These are phyloP conservation scores for Sarcophilus harrisii DNA, from an alignment of 2,797 vertebrate genomes.

Conservation along the genomic window DNA sequence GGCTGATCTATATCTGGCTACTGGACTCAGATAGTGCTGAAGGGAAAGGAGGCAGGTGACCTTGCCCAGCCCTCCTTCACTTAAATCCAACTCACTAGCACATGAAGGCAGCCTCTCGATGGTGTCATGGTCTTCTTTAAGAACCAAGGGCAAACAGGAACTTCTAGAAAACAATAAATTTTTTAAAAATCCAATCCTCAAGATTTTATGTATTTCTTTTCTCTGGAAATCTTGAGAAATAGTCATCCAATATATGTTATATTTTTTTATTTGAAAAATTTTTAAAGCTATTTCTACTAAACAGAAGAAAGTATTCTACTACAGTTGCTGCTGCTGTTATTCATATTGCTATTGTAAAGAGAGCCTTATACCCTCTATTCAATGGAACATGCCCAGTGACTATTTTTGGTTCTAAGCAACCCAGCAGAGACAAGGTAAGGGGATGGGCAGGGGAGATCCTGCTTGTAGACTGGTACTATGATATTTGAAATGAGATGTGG, in stretches of 20 bases:
- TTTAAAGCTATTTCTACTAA: background rate
- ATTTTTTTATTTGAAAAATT: background rate
- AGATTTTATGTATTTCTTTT: background rate
- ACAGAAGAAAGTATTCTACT: background rate
- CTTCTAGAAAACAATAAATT: no score
- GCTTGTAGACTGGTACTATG: background rate
- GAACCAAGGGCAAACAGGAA: no score
- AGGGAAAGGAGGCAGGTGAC: no score
- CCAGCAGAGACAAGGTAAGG: background rate
- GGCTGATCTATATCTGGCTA: no score
- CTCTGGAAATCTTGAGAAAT: background rate
- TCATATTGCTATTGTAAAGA: background rate
- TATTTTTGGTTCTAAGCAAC: background rate
- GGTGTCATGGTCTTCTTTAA: no score
- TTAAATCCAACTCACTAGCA: no score
- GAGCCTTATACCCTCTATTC: background rate
- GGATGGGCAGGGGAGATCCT: background rate
- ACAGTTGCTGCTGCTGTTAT: background rate
- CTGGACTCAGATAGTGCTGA: no score
- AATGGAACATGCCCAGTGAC: background rate
- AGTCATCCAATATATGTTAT: background rate
- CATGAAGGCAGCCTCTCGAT: no score
- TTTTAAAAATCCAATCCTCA: background rate
- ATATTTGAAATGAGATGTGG: background rate
- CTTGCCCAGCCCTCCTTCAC: no score